A percentile compares a stretch with the other conserved stretches of the same genome.
phyloP scores from a whole-genome alignment of 2,797 vertebrate species.

The Poeciliopsis infans region DNA sequence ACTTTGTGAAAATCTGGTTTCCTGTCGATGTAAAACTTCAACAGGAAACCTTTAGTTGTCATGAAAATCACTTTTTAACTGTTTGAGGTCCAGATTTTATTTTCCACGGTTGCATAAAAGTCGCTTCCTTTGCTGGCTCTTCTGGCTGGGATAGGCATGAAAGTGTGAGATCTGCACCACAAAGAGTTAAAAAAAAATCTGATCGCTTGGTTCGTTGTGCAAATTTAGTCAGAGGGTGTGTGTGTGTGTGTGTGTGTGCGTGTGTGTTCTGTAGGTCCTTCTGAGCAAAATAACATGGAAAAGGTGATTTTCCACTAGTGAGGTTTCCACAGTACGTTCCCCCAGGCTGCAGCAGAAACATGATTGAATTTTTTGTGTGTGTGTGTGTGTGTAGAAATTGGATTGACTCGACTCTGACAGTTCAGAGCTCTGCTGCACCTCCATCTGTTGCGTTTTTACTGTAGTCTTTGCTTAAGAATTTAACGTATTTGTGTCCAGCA shows the following conservation, averaged over 20 bases:
- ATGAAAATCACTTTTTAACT: conserved; percentile 50
- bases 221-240: conserved; percentile 29
- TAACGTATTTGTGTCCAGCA: conserved; percentile 1
- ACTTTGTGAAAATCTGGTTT: conserved; percentile 7
- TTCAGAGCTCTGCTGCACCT: conserved; percentile 25
- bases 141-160: conserved; percentile 37
- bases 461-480: conserved; percentile 6
- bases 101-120: conserved; percentile 41
- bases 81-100: conserved; percentile 40
- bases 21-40: conserved; percentile 9
- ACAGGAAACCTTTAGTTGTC: conserved; percentile 29
- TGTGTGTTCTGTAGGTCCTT: conserved; percentile 18
- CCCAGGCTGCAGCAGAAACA: conserved; percentile 59
- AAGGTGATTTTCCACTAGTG: conserved; percentile 76
- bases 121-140: conserved; percentile 33
- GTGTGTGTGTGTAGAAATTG: conserved; percentile 25
- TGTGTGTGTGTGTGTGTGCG: neutral
- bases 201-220: conserved; percentile 48
- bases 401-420: conserved; percentile 34
- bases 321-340: conserved; percentile 62
- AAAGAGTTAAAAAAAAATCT: conserved; percentile 52
- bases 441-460: conserved; percentile 12
- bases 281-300: conserved; percentile 74
- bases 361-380: conserved; percentile 69
- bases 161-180: conserved; percentile 50